Percentiles rank a stretch among this genome's conserved stretches.
Conservation (phyloP, 2,888 invertebrate species). For the Hirtodrosophila duncani region DNA sequence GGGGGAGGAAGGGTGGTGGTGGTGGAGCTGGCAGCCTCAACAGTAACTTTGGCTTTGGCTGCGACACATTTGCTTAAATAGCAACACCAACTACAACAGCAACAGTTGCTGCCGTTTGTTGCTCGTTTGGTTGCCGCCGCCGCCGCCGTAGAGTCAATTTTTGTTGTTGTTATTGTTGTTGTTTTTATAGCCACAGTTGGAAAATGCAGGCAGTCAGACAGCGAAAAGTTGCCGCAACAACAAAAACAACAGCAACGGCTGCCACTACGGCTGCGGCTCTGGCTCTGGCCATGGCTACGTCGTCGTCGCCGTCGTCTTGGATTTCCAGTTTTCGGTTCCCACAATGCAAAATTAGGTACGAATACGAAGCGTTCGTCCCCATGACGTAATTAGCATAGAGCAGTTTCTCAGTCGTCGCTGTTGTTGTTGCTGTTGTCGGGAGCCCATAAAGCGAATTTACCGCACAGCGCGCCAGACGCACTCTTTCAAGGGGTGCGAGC, state of each 20-base stretch:
- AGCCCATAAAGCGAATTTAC: slow-evolving; percentile 75
- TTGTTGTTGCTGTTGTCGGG: slow-evolving; percentile 47
- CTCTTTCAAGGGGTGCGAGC: slow-evolving; percentile 19
- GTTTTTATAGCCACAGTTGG: slow-evolving; percentile 57
- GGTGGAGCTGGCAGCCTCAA: slow-evolving; percentile 5
- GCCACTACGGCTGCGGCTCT: too few relatives aligned
- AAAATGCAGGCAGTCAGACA: slow-evolving; percentile 52
- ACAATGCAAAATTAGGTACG: slow-evolving; percentile 76
- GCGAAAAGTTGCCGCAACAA: slow-evolving; percentile 1
- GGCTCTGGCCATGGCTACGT: too few relatives aligned
- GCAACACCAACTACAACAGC: slow-evolving; percentile 54
- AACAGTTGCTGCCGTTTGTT: slow-evolving; percentile 43
- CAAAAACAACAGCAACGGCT: background rate
- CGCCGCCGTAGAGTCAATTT: slow-evolving; percentile 14
- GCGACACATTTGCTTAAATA: slow-evolving; percentile 73
- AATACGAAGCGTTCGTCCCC: slow-evolving; percentile 75
- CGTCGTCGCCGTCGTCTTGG: slow-evolving; percentile 67
- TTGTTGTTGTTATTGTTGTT: slow-evolving; percentile 27
- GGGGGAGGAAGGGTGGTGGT: too few relatives aligned
- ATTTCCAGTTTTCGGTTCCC: slow-evolving; percentile 78
- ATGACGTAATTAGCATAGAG: slow-evolving; percentile 78
- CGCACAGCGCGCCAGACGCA: slow-evolving; percentile 67
- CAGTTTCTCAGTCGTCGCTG: slow-evolving; percentile 52
- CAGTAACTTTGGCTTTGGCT: slow-evolving; percentile 62
- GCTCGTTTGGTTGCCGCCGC: slow-evolving; percentile 48